Evolutionary conservation across 2,797 vertebrate genomes (phyloP).

Genomic region (Crocidura indochinensis): DNA sequence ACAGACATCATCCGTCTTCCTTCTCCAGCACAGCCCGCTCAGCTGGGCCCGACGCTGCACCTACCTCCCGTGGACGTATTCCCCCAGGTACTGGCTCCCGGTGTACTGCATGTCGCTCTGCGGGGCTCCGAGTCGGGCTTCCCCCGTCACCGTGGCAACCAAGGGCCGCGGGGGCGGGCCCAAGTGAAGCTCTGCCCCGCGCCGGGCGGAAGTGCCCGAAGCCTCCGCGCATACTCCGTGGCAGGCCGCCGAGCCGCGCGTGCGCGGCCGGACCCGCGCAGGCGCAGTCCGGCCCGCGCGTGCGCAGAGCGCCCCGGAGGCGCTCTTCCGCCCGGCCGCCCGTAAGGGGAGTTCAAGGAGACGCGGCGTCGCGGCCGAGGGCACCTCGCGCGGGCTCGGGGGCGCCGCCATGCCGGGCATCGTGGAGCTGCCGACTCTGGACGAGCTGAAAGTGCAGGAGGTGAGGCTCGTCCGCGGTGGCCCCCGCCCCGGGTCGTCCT

Average conservation of each 20-base stretch:
- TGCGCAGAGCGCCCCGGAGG: slow-evolving; percentile 78
- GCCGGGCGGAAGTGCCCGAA: accelerated
- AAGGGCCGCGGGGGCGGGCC: slow-evolving; percentile 12
- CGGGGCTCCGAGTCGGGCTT: background rate
- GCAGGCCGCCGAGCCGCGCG: accelerated
- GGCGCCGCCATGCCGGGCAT: slow-evolving; percentile 91
- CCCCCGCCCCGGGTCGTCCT: background rate
- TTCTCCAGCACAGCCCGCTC: too few relatives aligned
- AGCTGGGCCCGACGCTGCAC: background rate
- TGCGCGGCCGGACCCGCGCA: slow-evolving; percentile 65
- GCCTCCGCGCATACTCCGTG: background rate
- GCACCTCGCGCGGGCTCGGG: slow-evolving; percentile 24
- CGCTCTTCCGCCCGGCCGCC: slow-evolving; percentile 53
- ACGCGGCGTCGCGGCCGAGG: slow-evolving; percentile 87
- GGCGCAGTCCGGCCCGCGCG: slow-evolving; percentile 70
- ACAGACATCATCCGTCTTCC: too few relatives aligned
- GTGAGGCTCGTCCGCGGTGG: slow-evolving; percentile 88
- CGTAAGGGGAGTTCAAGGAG: slow-evolving; percentile 83
- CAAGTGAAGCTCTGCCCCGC: background rate
- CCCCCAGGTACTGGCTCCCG: slow-evolving; percentile 92
- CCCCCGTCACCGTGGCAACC: slow-evolving; percentile 81
- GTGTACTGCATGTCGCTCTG: slow-evolving; percentile 91
- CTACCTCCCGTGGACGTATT: slow-evolving; percentile 91
- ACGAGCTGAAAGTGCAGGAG: slow-evolving; percentile 95
- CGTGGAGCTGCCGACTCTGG: slow-evolving; percentile 91